phyloP scores from a whole-genome alignment of 2,888 invertebrate species.

The Chelonus formosanus region DNA sequence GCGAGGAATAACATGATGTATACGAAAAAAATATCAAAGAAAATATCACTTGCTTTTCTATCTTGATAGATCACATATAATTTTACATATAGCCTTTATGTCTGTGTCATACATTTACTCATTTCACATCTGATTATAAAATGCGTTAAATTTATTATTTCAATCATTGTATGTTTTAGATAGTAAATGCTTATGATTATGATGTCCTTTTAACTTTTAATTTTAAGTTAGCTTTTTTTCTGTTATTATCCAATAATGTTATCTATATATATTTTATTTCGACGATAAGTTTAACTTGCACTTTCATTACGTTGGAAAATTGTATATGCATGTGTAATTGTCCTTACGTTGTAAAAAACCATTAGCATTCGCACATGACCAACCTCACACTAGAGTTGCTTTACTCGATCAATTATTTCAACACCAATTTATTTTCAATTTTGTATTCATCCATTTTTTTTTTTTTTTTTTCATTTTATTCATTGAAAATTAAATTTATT shows the following conservation, averaged over 20 bases:
- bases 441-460: not conserved
- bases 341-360: constrained; percentile 17
- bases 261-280: constrained; percentile 20
- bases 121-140: no score
- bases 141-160: no score
- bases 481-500: no score
- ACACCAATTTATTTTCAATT: not conserved
- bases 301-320: constrained; percentile 45
- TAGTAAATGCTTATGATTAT: not conserved
- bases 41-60: no score
- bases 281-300: constrained; percentile 22
- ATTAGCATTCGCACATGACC: constrained; percentile 16
- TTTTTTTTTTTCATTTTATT: not conserved
- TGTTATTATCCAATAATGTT: not conserved
- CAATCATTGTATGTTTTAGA: no score
- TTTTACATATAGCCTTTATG: no score
- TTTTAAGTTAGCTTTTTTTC: constrained; percentile 16
- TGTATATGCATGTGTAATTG: constrained; percentile 37
- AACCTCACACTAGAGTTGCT: constrained; percentile 17
- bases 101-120: no score
- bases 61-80: no score
- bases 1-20: no score
- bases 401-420: not conserved
- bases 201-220: constrained; percentile 17
- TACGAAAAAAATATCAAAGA: no score